These are phyloP conservation scores for fruit fly (Drosophila melanogaster) DNA, from an alignment of 1,140 invertebrate species.

Conservation along the genomic window DNA sequence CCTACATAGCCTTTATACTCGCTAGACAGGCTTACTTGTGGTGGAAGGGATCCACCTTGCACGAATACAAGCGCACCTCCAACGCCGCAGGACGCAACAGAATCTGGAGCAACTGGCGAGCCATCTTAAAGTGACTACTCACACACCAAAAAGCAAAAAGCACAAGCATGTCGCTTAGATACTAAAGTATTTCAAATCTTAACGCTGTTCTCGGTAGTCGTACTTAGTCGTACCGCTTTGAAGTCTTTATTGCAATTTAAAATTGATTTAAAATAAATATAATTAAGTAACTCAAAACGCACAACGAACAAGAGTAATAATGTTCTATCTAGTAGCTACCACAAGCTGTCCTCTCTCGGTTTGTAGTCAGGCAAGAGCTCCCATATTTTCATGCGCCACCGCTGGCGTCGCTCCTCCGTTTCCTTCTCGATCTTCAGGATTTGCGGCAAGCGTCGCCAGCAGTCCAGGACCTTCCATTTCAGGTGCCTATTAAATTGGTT, in stretches of 20 bases:
- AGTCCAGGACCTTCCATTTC: conserved; percentile 87
- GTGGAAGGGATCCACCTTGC: conserved; percentile 62
- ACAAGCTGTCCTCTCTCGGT: conserved; percentile 84
- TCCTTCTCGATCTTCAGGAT: conserved; percentile 87
- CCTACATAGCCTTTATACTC: conserved; percentile 52
- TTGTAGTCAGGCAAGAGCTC: conserved; percentile 88
- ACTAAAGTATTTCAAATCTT: conserved; percentile 47
- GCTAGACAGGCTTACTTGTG: conserved; percentile 63
- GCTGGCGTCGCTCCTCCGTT: conserved; percentile 87
- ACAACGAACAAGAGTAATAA: conserved; percentile 9
- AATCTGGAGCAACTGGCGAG: conserved; percentile 70
- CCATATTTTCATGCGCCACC: conserved; percentile 88
- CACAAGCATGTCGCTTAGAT: conserved; percentile 33
- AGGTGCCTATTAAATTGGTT: conserved; percentile 79
- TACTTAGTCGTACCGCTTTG: conserved; percentile 35
- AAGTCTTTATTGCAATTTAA: conserved; percentile 26
- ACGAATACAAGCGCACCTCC: conserved; percentile 77
- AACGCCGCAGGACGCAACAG: conserved; percentile 49
- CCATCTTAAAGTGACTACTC: conserved; percentile 58
- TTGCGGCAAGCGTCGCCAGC: conserved; percentile 87
- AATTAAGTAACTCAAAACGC: conserved; percentile 13
- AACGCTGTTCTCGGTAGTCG: conserved; percentile 36
- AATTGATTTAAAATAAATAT: conserved; percentile 38
- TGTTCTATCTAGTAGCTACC: conserved; percentile 63
- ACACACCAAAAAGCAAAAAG: conserved; percentile 3